Conservation (phyloP, 2,888 invertebrate species). For the Vesta saturnalis region DNA sequence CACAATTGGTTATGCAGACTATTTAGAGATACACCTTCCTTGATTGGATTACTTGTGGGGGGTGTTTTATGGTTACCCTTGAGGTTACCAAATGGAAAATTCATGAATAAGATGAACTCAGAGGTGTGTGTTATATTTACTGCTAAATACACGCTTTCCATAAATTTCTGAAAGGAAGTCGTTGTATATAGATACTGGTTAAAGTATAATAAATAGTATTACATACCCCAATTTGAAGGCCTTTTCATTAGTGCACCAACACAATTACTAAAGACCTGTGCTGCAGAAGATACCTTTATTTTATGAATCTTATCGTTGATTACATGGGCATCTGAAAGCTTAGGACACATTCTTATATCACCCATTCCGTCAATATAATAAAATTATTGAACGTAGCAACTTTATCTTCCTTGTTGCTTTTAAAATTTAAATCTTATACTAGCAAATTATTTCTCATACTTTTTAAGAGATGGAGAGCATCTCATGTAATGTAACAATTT, state of each 20-base stretch:
- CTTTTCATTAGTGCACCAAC: neutral
- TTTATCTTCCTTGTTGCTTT: slow-evolving; percentile 3
- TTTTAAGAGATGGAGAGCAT: slow-evolving; percentile 33
- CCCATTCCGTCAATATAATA: slow-evolving; percentile 21
- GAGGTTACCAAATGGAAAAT: neutral
- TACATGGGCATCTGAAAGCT: neutral
- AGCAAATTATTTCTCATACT: slow-evolving; percentile 20
- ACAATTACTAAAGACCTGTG: neutral
- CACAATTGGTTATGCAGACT: no score
- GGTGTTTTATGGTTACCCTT: neutral
- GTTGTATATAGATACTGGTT: neutral
- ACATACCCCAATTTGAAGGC: neutral
- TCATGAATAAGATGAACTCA: neutral
- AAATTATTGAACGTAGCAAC: slow-evolving; percentile 17
- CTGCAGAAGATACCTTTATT: neutral
- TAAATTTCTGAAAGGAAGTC: neutral
- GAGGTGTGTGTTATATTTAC: neutral
- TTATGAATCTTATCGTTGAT: neutral
- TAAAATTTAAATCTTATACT: neutral
- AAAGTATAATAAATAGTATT: neutral
- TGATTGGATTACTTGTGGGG: neutral
- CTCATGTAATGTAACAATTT: slow-evolving; percentile 27
- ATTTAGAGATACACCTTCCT: neutral
- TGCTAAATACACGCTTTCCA: neutral
- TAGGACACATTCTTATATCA: neutral